Conservation (phyloP, 1,140 invertebrate genomes). For the Ostrea edulis region DNA sequence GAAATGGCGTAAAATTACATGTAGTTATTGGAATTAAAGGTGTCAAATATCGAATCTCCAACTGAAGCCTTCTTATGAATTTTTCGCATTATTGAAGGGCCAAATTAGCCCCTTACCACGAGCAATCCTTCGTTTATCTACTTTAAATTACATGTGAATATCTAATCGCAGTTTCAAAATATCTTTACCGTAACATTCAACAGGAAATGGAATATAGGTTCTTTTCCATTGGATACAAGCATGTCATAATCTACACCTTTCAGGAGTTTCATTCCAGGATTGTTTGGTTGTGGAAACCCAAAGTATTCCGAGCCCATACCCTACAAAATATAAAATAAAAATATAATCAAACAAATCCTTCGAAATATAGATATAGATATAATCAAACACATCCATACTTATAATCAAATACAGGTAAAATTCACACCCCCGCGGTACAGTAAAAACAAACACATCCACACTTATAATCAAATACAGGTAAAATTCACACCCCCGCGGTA, state of each 20-base stretch:
- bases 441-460: not conserved
- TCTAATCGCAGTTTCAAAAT: not conserved
- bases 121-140: too few species aligned
- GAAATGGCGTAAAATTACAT: too few species aligned
- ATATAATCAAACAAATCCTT: not conserved
- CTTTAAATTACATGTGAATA: too few species aligned
- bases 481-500: not conserved
- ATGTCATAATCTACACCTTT: not conserved
- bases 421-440: not conserved
- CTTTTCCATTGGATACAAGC: not conserved
- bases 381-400: too few species aligned
- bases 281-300: not conserved
- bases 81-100: too few species aligned
- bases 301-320: not conserved
- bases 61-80: too few species aligned
- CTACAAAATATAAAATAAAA: not conserved
- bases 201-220: not conserved
- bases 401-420: not conserved
- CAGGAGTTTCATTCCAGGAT: not conserved
- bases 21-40: too few species aligned
- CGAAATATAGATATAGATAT: too few species aligned
- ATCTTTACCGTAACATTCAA: not conserved
- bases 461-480: too few species aligned
- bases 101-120: too few species aligned
- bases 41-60: too few species aligned